Evolutionary conservation across 2,113 vertebrate species (phyloP).

Genomic region (Hypanus sabinus): DNA sequence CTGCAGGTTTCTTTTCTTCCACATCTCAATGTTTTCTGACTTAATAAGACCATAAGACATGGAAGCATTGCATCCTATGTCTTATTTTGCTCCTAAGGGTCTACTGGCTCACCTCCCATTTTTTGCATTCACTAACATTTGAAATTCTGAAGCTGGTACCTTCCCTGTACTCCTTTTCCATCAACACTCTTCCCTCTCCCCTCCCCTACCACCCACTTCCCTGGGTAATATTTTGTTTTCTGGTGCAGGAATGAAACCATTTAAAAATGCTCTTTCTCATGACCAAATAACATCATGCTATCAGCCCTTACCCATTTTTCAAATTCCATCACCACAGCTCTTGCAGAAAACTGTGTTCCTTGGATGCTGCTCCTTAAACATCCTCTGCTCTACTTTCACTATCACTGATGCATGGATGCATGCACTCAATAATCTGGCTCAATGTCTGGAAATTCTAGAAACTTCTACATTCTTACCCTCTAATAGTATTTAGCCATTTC

Average conservation of each 20-base stretch:
- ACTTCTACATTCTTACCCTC: not conserved
- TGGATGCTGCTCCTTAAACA: too few species aligned
- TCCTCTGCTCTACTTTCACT: too few species aligned
- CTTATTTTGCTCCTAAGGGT: not conserved
- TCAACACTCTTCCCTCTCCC: not conserved
- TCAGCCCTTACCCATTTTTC: not conserved
- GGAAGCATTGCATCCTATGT: too few species aligned
- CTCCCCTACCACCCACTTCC: not conserved
- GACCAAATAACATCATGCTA: not conserved
- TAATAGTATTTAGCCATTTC: not conserved
- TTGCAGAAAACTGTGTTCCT: too few species aligned
- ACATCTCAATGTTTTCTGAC: too few species aligned
- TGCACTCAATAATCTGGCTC: not conserved
- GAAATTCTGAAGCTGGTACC: not conserved
- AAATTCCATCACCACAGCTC: not conserved
- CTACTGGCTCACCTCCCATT: not conserved
- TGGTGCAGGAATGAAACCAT: not conserved
- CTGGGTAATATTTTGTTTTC: not conserved
- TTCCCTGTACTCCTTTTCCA: not conserved
- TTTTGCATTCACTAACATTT: not conserved
- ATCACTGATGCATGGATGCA: not conserved
- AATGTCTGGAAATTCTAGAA: not conserved
- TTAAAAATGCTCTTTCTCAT: not conserved
- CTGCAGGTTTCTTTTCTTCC: too few species aligned
- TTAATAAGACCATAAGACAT: too few species aligned